Evolutionary conservation across 2,888 invertebrate species (phyloP).

Genomic region (Erebia aethiops): DNA sequence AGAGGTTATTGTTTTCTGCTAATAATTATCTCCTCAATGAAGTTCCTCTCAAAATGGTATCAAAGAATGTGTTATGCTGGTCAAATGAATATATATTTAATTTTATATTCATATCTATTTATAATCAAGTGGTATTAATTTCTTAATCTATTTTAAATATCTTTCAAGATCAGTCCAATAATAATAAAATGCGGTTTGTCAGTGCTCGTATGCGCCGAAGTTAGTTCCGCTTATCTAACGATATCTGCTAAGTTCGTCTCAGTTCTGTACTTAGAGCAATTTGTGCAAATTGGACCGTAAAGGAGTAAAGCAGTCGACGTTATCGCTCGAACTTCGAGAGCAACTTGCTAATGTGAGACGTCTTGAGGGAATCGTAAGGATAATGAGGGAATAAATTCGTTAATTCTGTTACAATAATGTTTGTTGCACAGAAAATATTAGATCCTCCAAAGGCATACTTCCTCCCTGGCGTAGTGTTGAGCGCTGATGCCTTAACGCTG

Average conservation of each 20-base stretch:
- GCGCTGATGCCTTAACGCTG: too few relatives aligned
- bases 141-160: background rate
- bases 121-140: background rate
- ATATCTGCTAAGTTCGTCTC: conserved; percentile 59
- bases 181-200: conserved; percentile 18
- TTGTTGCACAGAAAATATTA: too few relatives aligned
- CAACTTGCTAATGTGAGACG: conserved; percentile 32
- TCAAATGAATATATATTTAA: too few relatives aligned
- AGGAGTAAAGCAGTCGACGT: conserved; percentile 55
- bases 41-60: too few relatives aligned
- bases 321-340: conserved; percentile 48
- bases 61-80: too few relatives aligned
- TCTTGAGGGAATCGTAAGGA: conserved; percentile 30
- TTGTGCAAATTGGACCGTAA: conserved; percentile 65
- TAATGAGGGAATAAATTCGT: too few relatives aligned
- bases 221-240: conserved; percentile 48
- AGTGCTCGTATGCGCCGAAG: conserved; percentile 16
- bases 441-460: too few relatives aligned
- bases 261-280: conserved; percentile 62
- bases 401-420: too few relatives aligned
- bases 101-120: too few relatives aligned
- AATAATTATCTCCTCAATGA: too few relatives aligned
- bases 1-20: too few relatives aligned
- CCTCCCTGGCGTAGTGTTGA: too few relatives aligned
- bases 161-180: conserved; percentile 3